Conservation (phyloP, 2,888 invertebrate species). For the Galeruca laticollis region DNA sequence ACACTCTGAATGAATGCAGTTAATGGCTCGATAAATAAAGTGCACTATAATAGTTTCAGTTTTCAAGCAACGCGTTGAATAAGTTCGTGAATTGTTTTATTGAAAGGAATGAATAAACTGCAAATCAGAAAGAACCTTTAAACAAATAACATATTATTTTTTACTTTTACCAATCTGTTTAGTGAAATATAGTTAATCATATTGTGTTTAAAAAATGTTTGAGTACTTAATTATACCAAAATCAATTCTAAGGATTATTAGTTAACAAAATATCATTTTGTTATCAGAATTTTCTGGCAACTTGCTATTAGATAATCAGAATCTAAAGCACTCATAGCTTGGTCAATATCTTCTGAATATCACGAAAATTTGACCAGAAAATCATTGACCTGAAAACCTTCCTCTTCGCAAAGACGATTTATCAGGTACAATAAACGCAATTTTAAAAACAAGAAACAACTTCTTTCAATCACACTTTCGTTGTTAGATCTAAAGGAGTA, state of each 20-base stretch:
- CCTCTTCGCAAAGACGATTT: not conserved
- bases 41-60: no score
- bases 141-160: no score
- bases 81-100: no score
- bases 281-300: not conserved
- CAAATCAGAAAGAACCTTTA: no score
- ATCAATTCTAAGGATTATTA: not conserved
- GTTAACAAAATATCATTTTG: not conserved
- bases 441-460: conserved; percentile 1
- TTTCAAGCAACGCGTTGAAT: no score
- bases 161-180: no score
- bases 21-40: not conserved
- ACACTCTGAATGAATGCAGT: conserved; percentile 17
- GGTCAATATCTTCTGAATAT: not conserved
- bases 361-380: not conserved
- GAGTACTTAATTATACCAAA: not conserved
- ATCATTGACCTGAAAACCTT: conserved; percentile 10
- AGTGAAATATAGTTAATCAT: no score
- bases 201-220: no score
- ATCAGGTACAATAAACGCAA: conserved; percentile 54
- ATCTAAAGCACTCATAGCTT: not conserved
- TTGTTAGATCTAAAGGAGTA: conserved; percentile 75
- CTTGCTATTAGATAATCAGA: not conserved
- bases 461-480: conserved; percentile 72
- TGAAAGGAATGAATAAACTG: no score